Evolutionary conservation across 2,797 vertebrate genomes (phyloP).

Genomic region (Rhinogobio ventralis): DNA sequence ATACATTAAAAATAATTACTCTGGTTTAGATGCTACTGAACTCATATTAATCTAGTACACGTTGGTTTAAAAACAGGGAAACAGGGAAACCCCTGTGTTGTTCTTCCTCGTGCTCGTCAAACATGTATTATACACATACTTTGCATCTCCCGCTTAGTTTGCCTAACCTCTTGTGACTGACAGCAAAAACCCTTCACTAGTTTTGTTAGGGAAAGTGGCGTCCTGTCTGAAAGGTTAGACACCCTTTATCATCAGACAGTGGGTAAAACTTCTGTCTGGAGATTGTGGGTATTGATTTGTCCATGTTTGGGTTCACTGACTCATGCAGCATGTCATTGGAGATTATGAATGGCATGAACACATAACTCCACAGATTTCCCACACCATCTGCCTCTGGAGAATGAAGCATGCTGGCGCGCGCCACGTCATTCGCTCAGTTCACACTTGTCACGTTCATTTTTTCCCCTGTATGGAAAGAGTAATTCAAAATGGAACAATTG

Average conservation of each 20-base stretch:
- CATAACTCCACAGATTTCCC: not conserved
- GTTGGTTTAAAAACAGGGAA: not conserved
- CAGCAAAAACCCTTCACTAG: constrained; percentile 10
- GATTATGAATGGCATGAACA: constrained; percentile 30
- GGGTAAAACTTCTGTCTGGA: not conserved
- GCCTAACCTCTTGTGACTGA: constrained; percentile 55
- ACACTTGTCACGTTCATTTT: not conserved
- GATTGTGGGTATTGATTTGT: constrained; percentile 35
- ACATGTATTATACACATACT: not conserved
- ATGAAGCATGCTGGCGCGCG: not conserved
- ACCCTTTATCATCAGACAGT: constrained; percentile 39
- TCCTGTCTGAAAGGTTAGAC: constrained; percentile 53
- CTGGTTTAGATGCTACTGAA: not conserved
- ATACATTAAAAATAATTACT: not conserved
- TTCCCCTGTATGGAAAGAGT: not conserved
- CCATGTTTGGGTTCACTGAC: constrained; percentile 34
- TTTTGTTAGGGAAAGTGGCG: constrained; percentile 44
- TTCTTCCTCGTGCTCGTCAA: not conserved
- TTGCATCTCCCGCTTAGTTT: constrained; percentile 56
- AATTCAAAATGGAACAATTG: not conserved
- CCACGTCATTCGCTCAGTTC: not conserved
- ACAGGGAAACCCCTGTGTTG: no score
- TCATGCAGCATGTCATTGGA: not conserved
- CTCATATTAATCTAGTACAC: not conserved
- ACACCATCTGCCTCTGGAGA: not conserved